These are phyloP conservation scores for Plutomurus gul DNA, from an alignment of 1,140 invertebrate genomes.

Conservation along the genomic window DNA sequence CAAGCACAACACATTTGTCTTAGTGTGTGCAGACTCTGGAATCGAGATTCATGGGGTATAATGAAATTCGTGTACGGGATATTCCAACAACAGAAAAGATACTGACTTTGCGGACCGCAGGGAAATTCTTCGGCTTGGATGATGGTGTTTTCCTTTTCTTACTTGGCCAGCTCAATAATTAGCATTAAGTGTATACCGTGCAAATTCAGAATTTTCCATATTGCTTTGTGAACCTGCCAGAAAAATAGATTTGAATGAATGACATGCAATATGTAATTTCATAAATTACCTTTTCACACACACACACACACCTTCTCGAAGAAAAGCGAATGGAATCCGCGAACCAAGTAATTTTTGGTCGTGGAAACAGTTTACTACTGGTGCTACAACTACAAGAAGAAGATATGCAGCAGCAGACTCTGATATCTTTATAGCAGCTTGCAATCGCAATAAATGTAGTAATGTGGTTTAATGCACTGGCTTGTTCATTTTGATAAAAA, in stretches of 20 bases:
- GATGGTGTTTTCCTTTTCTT: neutral
- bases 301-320: too few relatives aligned
- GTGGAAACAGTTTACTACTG: neutral
- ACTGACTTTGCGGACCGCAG: neutral
- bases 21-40: too few relatives aligned
- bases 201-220: slow-evolving; percentile 28
- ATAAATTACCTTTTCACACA: slow-evolving; percentile 28
- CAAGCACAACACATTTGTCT: neutral
- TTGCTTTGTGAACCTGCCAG: slow-evolving; percentile 26
- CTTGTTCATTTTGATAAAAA: slow-evolving; percentile 8
- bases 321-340: neutral
- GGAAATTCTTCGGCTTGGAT: too few relatives aligned
- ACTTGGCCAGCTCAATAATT: slow-evolving; percentile 6
- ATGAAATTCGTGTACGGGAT: too few relatives aligned
- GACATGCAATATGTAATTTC: slow-evolving; percentile 27
- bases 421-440: too few relatives aligned
- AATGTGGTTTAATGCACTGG: neutral
- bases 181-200: slow-evolving; percentile 23
- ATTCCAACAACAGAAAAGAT: too few relatives aligned
- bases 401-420: too few relatives aligned
- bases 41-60: too few relatives aligned
- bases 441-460: neutral
- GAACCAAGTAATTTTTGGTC: too few relatives aligned
- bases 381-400: too few relatives aligned
- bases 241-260: slow-evolving; percentile 23